Base-by-base conservation (phyloP, 2,888 invertebrate species). In the Pyrochroa serraticornis region DNA sequence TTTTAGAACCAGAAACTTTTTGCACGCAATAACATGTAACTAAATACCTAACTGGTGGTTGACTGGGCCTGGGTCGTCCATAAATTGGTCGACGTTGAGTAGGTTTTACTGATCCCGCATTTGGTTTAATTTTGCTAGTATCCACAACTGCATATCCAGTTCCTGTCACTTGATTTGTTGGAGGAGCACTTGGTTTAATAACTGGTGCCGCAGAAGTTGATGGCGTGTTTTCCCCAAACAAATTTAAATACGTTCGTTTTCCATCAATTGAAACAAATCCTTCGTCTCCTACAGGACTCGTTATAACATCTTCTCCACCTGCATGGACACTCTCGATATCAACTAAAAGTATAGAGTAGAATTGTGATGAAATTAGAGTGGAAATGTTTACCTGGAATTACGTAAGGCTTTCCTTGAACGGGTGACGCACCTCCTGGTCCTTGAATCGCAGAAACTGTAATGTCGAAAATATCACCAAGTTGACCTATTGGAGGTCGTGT, bases 261-360 rank as follows among this genome's bases (percentile, higher is more conserved):
- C 95, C 95, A 74, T 95, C 94, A 55, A 95, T 95, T 14, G 93
- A 94, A 9, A 95, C 95, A 78, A 92, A 94, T 22, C 93, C 91
- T 72, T 93, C 90, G 42, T 89, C 88, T 10, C 90, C 91, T 5
- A 89, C 85, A 2, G 91, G 87, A 0, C 91, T 89, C 1, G 93
- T 86, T 48, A 94, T 92, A 43, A 93, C 91, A 71, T 91, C 91
- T 7, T 79, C 71, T n/a, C 63, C 60, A 7, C 61, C 58, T 8
- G 46, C 44, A 48, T 72, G 69, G 6, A 73, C 61, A 49, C 70
- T 71, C 22, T 75, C 75, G 22, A 88, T 84, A 71, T 87, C 87
- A 2, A 88, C 87, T 74, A 52, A 46, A 46, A 9, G 3, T 46
- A 3, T 13, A 46, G 8, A 10, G n/a, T 3, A 43, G 1, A 32